Evolutionary conservation across 2,797 vertebrate genomes (phyloP).

Genomic region (Adelosebastes latens): DNA sequence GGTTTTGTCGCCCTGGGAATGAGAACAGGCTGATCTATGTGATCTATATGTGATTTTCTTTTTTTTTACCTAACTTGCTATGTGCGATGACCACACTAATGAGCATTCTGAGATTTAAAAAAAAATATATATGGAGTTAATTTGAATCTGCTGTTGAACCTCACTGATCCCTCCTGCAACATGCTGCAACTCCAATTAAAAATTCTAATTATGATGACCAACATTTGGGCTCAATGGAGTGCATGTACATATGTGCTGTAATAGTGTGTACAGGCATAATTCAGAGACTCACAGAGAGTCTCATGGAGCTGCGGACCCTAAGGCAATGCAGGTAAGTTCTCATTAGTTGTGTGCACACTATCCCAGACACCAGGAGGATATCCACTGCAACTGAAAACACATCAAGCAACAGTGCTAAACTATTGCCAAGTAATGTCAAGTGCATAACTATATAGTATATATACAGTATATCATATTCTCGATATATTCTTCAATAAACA

Average conservation of each 20-base stretch:
- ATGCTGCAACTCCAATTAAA: constrained; percentile 49
- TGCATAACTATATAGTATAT: not conserved
- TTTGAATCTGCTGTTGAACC: constrained; percentile 36
- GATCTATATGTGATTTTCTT: not conserved
- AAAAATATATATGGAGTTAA: constrained; percentile 42
- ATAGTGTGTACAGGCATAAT: constrained; percentile 7
- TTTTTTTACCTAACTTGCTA: not conserved
- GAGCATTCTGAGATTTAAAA: not conserved
- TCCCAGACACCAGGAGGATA: constrained; percentile 1
- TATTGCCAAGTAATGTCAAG: not conserved
- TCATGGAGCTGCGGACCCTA: constrained; percentile 2
- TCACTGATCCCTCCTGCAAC: constrained; percentile 29
- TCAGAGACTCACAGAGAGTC: not conserved
- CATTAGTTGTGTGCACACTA: constrained; percentile 46
- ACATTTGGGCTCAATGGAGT: constrained; percentile 37
- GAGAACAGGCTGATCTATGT: not conserved
- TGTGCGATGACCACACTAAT: not conserved
- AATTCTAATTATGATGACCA: constrained; percentile 46
- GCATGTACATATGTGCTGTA: not conserved
- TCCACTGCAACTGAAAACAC: constrained; percentile 8
- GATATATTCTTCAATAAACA: too few species aligned
- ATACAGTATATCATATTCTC: too few species aligned
- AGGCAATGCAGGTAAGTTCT: constrained; percentile 36
- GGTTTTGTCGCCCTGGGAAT: not conserved
- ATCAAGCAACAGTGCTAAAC: constrained; percentile 12